phyloP scores from a whole-genome alignment of 2,113 vertebrate genomes.

The Menidia beryllina region DNA sequence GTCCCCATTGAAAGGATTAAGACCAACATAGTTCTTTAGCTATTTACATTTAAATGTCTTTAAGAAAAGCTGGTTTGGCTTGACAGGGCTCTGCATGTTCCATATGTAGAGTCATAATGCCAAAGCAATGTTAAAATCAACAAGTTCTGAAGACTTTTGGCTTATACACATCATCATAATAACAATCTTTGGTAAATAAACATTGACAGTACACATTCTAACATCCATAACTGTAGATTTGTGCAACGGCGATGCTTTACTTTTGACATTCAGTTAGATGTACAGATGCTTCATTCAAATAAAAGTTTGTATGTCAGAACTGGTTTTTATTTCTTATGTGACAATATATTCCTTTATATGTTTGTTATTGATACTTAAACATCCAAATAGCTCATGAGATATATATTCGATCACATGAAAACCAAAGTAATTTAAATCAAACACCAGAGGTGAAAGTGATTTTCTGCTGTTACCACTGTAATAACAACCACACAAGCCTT shows the following conservation, averaged over 20 bases:
- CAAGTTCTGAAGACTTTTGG: not conserved
- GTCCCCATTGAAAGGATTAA: no score
- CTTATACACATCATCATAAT: not conserved
- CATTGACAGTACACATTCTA: not conserved
- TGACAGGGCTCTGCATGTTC: no score
- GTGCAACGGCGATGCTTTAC: no score
- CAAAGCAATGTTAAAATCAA: not conserved
- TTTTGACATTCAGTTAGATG: no score
- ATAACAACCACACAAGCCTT: constrained; percentile 17
- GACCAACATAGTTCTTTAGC: no score
- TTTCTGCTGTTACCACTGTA: not conserved
- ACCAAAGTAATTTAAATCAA: not conserved
- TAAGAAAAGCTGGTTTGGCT: not conserved
- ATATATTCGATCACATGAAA: not conserved
- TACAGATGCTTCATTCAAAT: no score
- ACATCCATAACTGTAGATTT: not conserved
- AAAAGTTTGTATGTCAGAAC: no score
- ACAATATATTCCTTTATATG: no score
- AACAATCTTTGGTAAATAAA: not conserved
- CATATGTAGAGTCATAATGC: not conserved
- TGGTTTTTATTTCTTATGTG: no score
- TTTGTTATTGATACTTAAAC: not conserved
- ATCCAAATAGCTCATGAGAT: no score
- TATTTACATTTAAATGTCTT: not conserved
- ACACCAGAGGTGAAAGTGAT: not conserved